Percentiles rank a stretch among this genome's conserved stretches.
Conservation (phyloP, 2,888 invertebrate genomes). For the Augochlorella aurata region DNA sequence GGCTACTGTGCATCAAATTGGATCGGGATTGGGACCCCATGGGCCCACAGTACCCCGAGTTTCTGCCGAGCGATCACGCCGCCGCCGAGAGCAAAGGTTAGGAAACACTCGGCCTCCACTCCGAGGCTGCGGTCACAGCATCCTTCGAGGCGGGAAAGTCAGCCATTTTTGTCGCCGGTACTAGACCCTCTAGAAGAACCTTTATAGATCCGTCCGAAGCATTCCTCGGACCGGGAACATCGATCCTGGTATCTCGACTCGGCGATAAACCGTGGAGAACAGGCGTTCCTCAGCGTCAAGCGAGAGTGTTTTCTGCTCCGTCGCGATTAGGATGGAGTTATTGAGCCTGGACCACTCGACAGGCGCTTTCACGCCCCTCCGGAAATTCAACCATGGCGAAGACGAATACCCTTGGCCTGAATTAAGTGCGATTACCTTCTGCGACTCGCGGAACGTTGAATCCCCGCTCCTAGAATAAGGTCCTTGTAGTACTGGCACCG, state of each 20-base stretch:
- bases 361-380: background rate
- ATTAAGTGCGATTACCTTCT: background rate
- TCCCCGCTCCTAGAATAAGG: background rate
- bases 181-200: background rate
- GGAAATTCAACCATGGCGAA: background rate
- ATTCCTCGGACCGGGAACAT: constrained; percentile 14
- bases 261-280: constrained; percentile 19
- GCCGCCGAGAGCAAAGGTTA: constrained; percentile 37
- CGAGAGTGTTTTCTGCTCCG: background rate
- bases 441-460: background rate
- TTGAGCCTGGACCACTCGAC: background rate
- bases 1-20: constrained; percentile 79
- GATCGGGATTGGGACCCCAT: constrained; percentile 68
- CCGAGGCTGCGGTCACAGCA: background rate
- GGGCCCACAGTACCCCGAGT: background rate
- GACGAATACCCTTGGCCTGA: background rate
- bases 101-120: background rate
- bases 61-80: constrained; percentile 20
- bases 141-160: constrained; percentile 22
- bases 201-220: background rate
- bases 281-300: constrained; percentile 12
- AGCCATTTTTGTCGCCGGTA: background rate
- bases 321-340: constrained; percentile 10
- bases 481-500: background rate
- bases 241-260: constrained; percentile 5